Base-by-base conservation (phyloP, 2,888 invertebrate species). In the Eristalis pertinax region DNA sequence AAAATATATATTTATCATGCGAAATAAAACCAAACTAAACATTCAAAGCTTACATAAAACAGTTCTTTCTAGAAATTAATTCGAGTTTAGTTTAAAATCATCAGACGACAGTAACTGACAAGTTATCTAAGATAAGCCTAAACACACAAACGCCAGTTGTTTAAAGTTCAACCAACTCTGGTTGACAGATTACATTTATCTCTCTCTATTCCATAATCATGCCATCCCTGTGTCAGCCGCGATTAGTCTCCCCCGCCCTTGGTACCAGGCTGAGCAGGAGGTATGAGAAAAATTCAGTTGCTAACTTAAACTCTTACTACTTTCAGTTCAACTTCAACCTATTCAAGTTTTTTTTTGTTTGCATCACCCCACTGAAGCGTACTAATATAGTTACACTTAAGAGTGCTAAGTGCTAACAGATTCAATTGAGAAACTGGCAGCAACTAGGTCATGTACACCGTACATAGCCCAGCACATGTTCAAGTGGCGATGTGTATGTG, bases 341-440 rank as follows among this genome's bases (percentile, higher is more conserved):
- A 19, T 50, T 50, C 50, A 50, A 7, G 5, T 1, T 19, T 2
- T 19, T 19, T 50, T 50, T 50, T 50, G 5, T 50, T 43, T 43
- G 43, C 43, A 43, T 2, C 19, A 19, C n/a, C n/a, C 43, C n/a
- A 19, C 43, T 43, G 19, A 43, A 50, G 19, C 19, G 50, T 19
- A 50, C 50, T 19, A 50, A 50, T 50, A 50, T 50, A 50, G 50
- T 50, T 19, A 50, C 50, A 50, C 19, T 70, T 24, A n/a, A 70
- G 22, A 58, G 69, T 70, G 69, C 69, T 70, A 70, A 58, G 69
- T 70, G 69, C 69, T 70, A 70, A 70, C 58, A 35, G 35, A 19
- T 58, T 70, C 35, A 70, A 70, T 70, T 38, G 69, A 70, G 35
- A 70, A 24, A 13, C 58, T 15, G 38, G 22, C 58, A 60, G 35